A percentile compares a stretch with the other conserved stretches of the same genome.
These are phyloP conservation scores for Intellagama lesueurii DNA, from an alignment of 2,797 vertebrate genomes.

Conservation along the genomic window DNA sequence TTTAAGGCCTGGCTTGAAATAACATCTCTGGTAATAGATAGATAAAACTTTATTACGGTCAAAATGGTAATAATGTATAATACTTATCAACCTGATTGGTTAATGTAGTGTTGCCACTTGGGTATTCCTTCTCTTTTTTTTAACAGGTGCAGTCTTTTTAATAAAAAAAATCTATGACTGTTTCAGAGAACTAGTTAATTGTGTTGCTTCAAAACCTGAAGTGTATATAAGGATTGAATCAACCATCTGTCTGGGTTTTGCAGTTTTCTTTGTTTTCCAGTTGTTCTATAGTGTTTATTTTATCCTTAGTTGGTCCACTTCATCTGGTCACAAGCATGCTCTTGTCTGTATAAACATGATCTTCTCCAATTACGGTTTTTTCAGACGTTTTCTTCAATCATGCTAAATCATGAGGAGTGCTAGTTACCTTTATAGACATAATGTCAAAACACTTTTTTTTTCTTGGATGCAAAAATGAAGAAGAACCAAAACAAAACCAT, in stretches of 20 bases:
- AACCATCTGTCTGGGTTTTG: neutral
- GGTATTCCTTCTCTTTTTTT: conserved; percentile 8
- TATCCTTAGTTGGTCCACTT: neutral
- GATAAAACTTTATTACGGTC: too few species aligned
- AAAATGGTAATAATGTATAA: conserved; percentile 26
- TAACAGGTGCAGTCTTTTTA: neutral
- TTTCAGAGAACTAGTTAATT: neutral
- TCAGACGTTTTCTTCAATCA: neutral
- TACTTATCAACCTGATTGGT: neutral
- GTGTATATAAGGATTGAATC: neutral
- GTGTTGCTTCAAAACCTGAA: neutral
- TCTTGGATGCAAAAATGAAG: neutral
- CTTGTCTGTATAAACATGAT: neutral
- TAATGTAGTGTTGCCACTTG: neutral
- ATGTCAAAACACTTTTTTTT: neutral
- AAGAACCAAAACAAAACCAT: neutral
- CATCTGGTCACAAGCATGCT: neutral
- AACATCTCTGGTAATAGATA: neutral
- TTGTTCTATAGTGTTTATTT: neutral
- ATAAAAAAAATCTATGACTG: neutral
- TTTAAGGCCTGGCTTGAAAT: neutral
- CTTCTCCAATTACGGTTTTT: neutral
- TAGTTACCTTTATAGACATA: neutral
- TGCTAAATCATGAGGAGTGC: neutral
- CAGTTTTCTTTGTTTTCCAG: neutral